Base-by-base conservation (phyloP, 2,797 vertebrate species). In the Pangasius larnaudii region DNA sequence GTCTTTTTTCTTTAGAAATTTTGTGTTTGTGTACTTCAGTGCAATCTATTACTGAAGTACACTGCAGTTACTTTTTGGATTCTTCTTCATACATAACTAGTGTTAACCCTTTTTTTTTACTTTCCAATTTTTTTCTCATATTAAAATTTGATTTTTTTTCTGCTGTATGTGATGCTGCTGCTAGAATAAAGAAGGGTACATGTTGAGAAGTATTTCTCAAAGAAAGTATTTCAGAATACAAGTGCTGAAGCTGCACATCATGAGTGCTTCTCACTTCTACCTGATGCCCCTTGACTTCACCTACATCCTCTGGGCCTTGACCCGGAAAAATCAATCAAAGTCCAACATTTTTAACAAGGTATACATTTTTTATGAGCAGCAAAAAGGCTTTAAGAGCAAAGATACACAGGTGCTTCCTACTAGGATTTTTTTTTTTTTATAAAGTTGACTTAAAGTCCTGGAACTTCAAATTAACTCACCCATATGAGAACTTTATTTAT, bases 221-320 rank as follows among this genome's bases (percentile, higher is more conserved):
- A 90, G 81, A 58, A 75, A 71, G 27, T 69, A 61, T 72, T 88
- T 58, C 65, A 90, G 88, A 71, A 53, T 86, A 81, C 67, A 65
- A 82, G 69, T 90, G 84, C 89, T 89, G 86, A 91, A 88, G 71
- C 86, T 84, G 78, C 90, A 87, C 63, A 77, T 88, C 56, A 51
- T 22, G 42, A 67, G 42, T 84, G 81, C n/a, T 69, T 67, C 39
- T 63, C 59, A 36, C 22, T 82, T 82, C 18, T 67, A 33, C 46
- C 61, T 22, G 27, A 84, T 84, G 61, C 81, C 81, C 61, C 63
- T 5, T 67, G 61, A 81, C 81, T 67, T 67, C 81, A 53, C 1
- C 61, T 33, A 24, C 7, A 0, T 84, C 82, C 42, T 33, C n/a
- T 84, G 82, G 61, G 63, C n/a, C 82, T 69, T 69, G 82, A 84